Evolutionary conservation across 2,888 invertebrate species (phyloP).

Genomic region (Celastrina argiolus): DNA sequence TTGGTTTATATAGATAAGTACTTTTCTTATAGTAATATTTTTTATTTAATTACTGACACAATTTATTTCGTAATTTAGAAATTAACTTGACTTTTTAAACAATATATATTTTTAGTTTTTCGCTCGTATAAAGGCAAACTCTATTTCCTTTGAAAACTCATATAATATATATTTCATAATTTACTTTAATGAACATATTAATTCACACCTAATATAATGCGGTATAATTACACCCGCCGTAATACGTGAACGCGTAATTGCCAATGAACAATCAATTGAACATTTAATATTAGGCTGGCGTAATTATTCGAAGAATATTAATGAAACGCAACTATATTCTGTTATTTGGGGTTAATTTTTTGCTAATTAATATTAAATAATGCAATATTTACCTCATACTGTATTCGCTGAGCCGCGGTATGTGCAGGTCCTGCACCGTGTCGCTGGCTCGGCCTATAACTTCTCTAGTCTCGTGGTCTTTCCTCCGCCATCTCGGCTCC

Average conservation of each 20-base stretch:
- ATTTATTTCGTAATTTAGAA: too few species aligned
- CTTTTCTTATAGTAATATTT: too few species aligned
- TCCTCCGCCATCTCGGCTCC: conserved; percentile 53
- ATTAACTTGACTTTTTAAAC: too few species aligned
- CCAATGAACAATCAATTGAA: conserved; percentile 5
- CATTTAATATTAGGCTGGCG: conserved; percentile 3
- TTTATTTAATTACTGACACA: too few species aligned
- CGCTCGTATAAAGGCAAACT: too few species aligned
- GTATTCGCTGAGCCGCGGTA: conserved; percentile 79
- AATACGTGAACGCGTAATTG: conserved; percentile 2
- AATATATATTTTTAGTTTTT: too few species aligned
- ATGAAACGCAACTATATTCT: background rate
- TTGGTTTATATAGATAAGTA: too few species aligned
- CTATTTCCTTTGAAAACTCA: too few species aligned
- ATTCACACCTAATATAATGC: background rate
- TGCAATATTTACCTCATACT: conserved; percentile 72
- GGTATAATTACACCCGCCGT: conserved; percentile 3
- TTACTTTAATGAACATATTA: background rate
- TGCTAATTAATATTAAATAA: background rate
- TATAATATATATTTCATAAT: background rate
- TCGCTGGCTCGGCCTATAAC: conserved; percentile 37
- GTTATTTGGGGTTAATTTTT: background rate
- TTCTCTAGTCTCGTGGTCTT: conserved; percentile 48
- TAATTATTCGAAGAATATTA: background rate
- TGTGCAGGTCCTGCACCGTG: conserved; percentile 80